Evolutionary conservation across 2,113 vertebrate genomes (phyloP), one percentile per base, ranked within the genome.

Genomic region (Solea senegalensis): DNA sequence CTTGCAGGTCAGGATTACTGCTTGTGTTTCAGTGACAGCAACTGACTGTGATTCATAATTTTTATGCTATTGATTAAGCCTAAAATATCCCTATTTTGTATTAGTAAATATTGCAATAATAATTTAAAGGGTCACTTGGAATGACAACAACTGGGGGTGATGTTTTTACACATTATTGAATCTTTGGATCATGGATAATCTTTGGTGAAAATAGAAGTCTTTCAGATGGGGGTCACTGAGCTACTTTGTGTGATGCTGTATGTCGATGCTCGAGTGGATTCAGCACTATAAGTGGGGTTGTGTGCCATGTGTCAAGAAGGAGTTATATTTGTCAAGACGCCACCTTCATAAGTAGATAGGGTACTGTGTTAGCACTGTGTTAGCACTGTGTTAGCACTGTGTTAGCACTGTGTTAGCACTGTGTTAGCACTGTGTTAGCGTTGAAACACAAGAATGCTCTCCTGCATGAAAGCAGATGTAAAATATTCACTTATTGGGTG

Each of bases 31-130:
- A 70, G 51, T 56, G 44, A 58, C 46, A 81, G 49, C 57, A 76
- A 10, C 49, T 72, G 56, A 59, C 3, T 51, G 34, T 63, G 63
- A 67, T 64, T 65, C 13, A 46, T 76, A 6, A 34, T 34, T 34
- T 88, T 87, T 83, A 54, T 72, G 64, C 64, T 9, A 69, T 52
- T 59, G 6, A 69, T 79, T 40, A 56, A 45, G 43, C 16, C 13
- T 7, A 12, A 46, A 65, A 65, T 14, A 51, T 56, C 40, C 61
- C 39, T 66, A 4, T 77, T 85, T 81, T 63, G 13, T 54, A 61
- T 81, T 6, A 34, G 8, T 16, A 13, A 70, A 55, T 44, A 72
- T 73, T 73, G 68, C 72, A 89, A 55, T 87, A 85, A 68, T 68
- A 67, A 73, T 73, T 58, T 48, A 15, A 68, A 71, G 26, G 48